Conservation (phyloP, 2,797 vertebrate species). For the Brotula barbata region DNA sequence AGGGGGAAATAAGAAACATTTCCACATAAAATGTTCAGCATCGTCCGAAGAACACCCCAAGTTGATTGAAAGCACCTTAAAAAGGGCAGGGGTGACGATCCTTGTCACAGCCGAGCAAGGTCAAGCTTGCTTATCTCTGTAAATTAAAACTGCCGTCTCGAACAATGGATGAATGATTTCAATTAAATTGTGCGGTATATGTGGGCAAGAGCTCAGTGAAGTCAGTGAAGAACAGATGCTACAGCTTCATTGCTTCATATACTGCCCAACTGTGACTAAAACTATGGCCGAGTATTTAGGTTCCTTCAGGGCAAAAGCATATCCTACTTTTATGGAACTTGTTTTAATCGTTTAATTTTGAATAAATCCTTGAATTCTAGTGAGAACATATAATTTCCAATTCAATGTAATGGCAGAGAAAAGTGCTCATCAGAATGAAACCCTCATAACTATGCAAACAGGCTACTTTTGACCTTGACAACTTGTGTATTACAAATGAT, state of each 20-base stretch:
- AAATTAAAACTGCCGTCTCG: conserved; percentile 75
- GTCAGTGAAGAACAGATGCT: conserved; percentile 45
- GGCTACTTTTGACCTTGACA: no score
- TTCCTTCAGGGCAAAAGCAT: conserved; percentile 25
- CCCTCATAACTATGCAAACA: no score
- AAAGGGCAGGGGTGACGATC: conserved; percentile 60
- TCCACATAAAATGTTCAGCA: conserved; percentile 42
- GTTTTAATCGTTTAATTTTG: neutral
- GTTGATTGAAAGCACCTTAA: conserved; percentile 57
- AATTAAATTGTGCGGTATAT: conserved; percentile 62
- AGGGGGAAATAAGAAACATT: conserved; percentile 25
- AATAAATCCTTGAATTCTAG: neutral
- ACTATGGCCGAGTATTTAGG: conserved; percentile 14
- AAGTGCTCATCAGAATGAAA: no score
- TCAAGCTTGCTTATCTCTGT: conserved; percentile 72
- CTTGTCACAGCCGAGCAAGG: conserved; percentile 68
- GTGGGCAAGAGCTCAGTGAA: conserved; percentile 45
- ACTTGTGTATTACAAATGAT: no score
- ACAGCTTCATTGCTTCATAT: conserved; percentile 40
- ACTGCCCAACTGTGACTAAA: conserved; percentile 33
- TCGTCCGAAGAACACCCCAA: conserved; percentile 41
- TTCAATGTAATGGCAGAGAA: no score
- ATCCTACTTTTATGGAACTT: neutral
- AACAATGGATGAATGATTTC: conserved; percentile 76
- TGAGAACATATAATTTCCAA: neutral